phyloP scores from a whole-genome alignment of 2,888 invertebrate genomes.

The Hyles lineata region DNA sequence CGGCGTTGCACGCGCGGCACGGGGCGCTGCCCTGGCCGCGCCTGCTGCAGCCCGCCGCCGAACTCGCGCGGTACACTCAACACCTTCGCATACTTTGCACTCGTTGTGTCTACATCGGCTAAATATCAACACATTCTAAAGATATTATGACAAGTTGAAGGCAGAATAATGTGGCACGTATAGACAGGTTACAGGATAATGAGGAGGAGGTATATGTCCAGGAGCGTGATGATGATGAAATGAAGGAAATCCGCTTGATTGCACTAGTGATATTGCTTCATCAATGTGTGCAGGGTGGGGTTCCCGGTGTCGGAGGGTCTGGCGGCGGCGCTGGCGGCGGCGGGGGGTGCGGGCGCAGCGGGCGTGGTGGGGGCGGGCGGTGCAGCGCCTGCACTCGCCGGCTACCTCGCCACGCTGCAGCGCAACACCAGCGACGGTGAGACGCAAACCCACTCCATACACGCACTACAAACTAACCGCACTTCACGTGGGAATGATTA shows the following conservation, averaged over 20 bases:
- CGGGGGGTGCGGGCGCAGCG: slow-evolving; percentile 52
- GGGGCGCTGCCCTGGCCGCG: slow-evolving; percentile 67
- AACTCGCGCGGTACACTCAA: slow-evolving; percentile 58
- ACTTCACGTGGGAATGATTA: no score
- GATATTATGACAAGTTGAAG: neutral
- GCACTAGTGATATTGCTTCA: no score
- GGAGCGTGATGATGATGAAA: no score
- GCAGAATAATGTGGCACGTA: neutral
- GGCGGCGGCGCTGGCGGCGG: slow-evolving; percentile 46
- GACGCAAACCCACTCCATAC: no score
- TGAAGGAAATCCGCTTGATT: no score
- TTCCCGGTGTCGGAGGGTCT: slow-evolving; percentile 59
- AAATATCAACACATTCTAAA: neutral
- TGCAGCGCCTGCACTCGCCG: slow-evolving; percentile 78
- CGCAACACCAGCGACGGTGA: slow-evolving; percentile 71
- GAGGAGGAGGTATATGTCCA: neutral
- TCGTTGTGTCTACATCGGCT: neutral
- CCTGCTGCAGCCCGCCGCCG: slow-evolving; percentile 63
- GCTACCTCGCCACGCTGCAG: slow-evolving; percentile 82
- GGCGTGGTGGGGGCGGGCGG: slow-evolving; percentile 73
- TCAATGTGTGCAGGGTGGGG: slow-evolving; percentile 51
- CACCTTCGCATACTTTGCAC: neutral
- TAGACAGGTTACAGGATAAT: no score
- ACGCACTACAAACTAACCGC: neutral
- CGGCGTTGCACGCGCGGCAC: slow-evolving; percentile 60